Evolutionary conservation across 2,888 invertebrate genomes (phyloP), one percentile per base, ranked within the genome.

Genomic region (Gnatocerus cornutus): DNA sequence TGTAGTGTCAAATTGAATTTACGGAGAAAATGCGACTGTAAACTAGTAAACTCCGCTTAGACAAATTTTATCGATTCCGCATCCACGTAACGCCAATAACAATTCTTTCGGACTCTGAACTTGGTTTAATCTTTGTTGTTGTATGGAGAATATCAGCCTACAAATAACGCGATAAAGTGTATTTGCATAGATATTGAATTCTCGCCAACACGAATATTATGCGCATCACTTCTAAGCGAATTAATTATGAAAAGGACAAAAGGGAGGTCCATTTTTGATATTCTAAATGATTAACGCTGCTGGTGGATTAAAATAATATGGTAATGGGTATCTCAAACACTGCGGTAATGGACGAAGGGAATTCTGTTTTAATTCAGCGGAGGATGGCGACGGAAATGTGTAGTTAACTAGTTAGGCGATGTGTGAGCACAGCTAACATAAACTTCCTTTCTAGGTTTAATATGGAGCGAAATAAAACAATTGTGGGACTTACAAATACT

Each of bases 391-490:
- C 43, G 56, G 41, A 21, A 21, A 41, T 59, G 46, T 59, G 30
- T 46, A 29, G 59, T 46, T 59, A 59, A 45, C 45, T 16, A 59
- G 45, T 59, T 59, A 14, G 59, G 12, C 33, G 16, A 8, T 45
- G 14, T 56, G 41, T 21, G 41, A 56, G 27, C 43, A 56, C 14
- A 56, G 14, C 33, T 59, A 56, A 59, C 59, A 46, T n/a, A 46
- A 59, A 59, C 59, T 59, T 59, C 30, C 61, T 50, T 61, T 61
- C n/a, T 83, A 95, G 98, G 98, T 65, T 87, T 98, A 78, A 97
- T 99, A 82, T 99, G 99, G 99, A 96, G 97, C 80, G n/a, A n/a
- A n/a, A n/a, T n/a, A n/a, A n/a, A n/a, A n/a, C n/a, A n/a, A n/a
- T n/a, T n/a, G n/a, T n/a, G n/a, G n/a, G n/a, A n/a, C n/a, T n/a